Conservation (phyloP, 2,113 vertebrate species). For the Willisornis vidua region DNA sequence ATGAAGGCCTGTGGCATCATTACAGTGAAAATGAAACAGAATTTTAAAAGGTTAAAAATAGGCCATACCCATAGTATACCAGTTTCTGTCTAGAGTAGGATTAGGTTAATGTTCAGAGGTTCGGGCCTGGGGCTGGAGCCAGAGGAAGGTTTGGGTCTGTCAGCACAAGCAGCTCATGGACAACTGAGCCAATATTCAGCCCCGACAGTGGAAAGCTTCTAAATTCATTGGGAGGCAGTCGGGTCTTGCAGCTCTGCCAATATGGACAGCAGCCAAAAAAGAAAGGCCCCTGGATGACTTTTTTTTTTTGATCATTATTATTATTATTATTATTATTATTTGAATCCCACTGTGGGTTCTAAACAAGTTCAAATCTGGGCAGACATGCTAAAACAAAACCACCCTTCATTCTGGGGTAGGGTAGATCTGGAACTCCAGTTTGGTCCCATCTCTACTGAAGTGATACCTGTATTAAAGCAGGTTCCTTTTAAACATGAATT, state of each 20-base stretch:
- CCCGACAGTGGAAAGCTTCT: not conserved
- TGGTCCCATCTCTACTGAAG: not conserved
- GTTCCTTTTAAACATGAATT: not conserved
- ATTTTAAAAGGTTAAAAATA: not conserved
- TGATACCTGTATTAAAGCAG: not conserved
- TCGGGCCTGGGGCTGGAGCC: not conserved
- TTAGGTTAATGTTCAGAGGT: not conserved
- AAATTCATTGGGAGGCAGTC: not conserved
- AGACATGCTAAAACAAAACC: constrained; percentile 4
- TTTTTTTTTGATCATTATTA: not conserved
- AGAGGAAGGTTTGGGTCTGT: not conserved
- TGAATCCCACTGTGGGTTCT: not conserved
- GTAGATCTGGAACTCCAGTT: not conserved
- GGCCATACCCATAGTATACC: not conserved
- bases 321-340: not conserved
- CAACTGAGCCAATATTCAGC: not conserved
- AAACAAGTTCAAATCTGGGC: constrained; percentile 11
- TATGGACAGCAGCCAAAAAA: constrained; percentile 26
- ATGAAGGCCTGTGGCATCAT: not conserved
- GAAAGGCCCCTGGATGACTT: not conserved
- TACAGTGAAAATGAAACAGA: not conserved
- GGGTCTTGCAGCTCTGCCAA: constrained; percentile 17
- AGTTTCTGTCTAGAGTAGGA: not conserved
- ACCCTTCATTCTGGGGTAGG: not conserved
- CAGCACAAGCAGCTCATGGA: not conserved